A percentile compares a stretch with the other conserved stretches of the same genome.
Conservation (phyloP, 2,113 vertebrate genomes). For the Eidolon helvum region DNA sequence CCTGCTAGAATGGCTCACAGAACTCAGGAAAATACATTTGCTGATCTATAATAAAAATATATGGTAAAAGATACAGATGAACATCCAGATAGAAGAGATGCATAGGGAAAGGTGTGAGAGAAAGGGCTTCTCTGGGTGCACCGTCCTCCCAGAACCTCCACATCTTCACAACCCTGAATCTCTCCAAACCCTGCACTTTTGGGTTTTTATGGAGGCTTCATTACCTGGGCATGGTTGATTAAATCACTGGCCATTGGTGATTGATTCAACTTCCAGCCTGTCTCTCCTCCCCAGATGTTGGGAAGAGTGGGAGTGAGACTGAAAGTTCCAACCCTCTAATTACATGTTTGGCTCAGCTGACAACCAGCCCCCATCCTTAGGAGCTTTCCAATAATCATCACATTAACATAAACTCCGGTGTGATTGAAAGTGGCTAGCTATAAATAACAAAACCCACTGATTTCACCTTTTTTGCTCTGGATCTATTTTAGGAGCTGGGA, state of each 20-base stretch:
- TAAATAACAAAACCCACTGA: background rate
- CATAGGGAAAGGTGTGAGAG: background rate
- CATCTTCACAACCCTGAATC: background rate
- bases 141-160: background rate
- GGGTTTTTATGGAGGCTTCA: background rate
- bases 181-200: background rate
- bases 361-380: background rate
- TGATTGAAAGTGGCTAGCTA: background rate
- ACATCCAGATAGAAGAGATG: background rate
- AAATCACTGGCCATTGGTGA: background rate
- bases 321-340: background rate
- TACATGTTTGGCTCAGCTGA: background rate
- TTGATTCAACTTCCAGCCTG: background rate
- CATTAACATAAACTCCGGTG: background rate
- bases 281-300: background rate
- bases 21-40: background rate
- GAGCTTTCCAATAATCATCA: background rate
- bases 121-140: background rate
- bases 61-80: background rate
- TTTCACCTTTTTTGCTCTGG: background rate
- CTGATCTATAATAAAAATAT: background rate
- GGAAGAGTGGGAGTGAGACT: background rate
- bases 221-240: background rate
- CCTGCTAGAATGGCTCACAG: background rate
- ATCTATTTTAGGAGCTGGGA: background rate